A percentile compares a stretch with the other conserved stretches of the same genome.
Evolutionary conservation across 2,113 vertebrate genomes (phyloP).

Genomic region (Pachycephala philippinensis): DNA sequence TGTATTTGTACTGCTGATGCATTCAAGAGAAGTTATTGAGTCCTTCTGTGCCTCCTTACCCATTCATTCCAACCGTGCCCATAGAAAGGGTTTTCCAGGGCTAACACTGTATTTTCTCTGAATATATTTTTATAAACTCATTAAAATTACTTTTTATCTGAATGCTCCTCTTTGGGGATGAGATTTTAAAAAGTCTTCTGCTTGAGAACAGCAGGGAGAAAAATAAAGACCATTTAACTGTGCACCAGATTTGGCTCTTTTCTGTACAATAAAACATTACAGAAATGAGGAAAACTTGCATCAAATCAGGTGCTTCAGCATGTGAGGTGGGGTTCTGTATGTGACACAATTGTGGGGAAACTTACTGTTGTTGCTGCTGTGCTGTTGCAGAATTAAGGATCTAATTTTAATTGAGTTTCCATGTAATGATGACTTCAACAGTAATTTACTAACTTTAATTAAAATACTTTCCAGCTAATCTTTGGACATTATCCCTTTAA

Average conservation of each 20-base stretch:
- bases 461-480: conserved; percentile 61
- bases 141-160: neutral
- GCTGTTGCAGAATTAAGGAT: conserved; percentile 18
- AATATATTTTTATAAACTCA: neutral
- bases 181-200: neutral
- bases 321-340: neutral
- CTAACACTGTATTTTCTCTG: neutral
- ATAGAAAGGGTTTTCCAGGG: neutral
- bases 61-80: neutral
- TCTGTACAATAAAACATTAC: neutral
- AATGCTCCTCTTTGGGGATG: neutral
- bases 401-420: conserved; percentile 17
- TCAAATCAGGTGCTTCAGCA: neutral
- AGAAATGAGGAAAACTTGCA: neutral
- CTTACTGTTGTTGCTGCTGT: neutral
- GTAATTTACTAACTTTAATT: conserved; percentile 63
- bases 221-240: neutral
- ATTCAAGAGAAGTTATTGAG: neutral
- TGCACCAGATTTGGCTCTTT: neutral
- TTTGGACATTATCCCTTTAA: conserved; percentile 60
- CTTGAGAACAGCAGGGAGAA: neutral
- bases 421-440: conserved; percentile 39
- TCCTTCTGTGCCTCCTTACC: neutral
- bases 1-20: neutral
- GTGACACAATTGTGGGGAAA: neutral